Percentiles rank a stretch among this genome's conserved stretches.
Evolutionary conservation across 2,113 vertebrate genomes (phyloP).

Genomic region (Empidonax traillii): DNA sequence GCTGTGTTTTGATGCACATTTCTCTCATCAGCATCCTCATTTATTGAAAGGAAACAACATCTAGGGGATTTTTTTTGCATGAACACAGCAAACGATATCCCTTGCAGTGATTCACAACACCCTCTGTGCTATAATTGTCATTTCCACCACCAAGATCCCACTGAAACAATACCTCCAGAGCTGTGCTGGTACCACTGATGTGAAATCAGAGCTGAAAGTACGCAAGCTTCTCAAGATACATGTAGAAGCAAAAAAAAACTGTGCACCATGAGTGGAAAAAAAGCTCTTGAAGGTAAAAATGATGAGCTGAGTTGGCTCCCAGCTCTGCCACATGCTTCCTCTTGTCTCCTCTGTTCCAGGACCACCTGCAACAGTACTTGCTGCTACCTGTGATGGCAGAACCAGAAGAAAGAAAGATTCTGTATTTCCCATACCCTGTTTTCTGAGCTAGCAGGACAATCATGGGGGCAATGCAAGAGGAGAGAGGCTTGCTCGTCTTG

Average conservation of each 20-base stretch:
- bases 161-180: neutral
- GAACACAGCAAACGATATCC: neutral
- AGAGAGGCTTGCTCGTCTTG: neutral
- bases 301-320: neutral
- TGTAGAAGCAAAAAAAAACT: neutral
- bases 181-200: neutral
- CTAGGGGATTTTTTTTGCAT: neutral
- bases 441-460: neutral
- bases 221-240: neutral
- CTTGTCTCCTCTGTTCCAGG: neutral
- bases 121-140: neutral
- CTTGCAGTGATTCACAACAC: conserved; percentile 1
- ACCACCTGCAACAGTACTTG: neutral
- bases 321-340: neutral
- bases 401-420: neutral
- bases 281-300: neutral
- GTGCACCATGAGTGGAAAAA: neutral
- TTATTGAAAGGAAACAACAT: neutral
- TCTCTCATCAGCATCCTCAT: neutral
- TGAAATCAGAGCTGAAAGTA: neutral
- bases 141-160: neutral
- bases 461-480: neutral
- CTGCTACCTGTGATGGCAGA: neutral
- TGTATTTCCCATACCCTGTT: neutral
- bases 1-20: neutral